Base-by-base conservation (phyloP, 2,113 vertebrate genomes). In the Ranitomeya variabilis region DNA sequence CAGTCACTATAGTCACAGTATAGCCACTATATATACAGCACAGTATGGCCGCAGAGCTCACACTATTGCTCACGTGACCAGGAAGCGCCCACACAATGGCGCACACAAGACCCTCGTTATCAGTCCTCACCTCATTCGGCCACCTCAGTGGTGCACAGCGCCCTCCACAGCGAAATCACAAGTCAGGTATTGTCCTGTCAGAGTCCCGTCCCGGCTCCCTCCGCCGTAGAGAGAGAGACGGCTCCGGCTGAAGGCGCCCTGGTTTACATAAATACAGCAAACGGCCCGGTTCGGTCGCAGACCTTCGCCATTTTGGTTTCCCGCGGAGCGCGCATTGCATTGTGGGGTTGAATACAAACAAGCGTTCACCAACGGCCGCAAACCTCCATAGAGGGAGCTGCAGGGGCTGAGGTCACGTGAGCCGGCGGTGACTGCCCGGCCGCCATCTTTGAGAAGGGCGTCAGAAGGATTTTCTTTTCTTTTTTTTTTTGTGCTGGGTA, bases 241-340 rank as follows among this genome's bases (percentile, higher is more conserved):
- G 78, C 79, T 87, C 87, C 85, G 21, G 15, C 81, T 55, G 16
- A 5, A 45, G n/a, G 80, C 15, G 37, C 62, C 37, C 16, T 21
- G 7, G 0, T 26, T 76, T 66, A 89, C 71, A 84, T 31, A 54
- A 10, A 19, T 10, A 23, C 52, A 85, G 90, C 88, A 45, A 77
- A 54, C 90, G 87, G 84, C 90, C 90, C 87, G 71, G 89, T 90
- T 89, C 84, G 89, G 91, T 90, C 90, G 90, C 69, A 90, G 90
- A 91, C 93, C 90, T 95, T 95, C 96, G 96, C 97, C 97, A 97
- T 97, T 97, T 97, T 97, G 94, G 95, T 97, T 97, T 97, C 96
- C 97, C 97, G 97, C 97, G 97, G 96, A 95, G 93, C 93, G 91
- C 91, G 91, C 92, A 92, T 90, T 96, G 97, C 96, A 97, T 97